These are phyloP conservation scores for Palloptera scutellata DNA, from an alignment of 2,888 invertebrate genomes.

Conservation along the genomic window DNA sequence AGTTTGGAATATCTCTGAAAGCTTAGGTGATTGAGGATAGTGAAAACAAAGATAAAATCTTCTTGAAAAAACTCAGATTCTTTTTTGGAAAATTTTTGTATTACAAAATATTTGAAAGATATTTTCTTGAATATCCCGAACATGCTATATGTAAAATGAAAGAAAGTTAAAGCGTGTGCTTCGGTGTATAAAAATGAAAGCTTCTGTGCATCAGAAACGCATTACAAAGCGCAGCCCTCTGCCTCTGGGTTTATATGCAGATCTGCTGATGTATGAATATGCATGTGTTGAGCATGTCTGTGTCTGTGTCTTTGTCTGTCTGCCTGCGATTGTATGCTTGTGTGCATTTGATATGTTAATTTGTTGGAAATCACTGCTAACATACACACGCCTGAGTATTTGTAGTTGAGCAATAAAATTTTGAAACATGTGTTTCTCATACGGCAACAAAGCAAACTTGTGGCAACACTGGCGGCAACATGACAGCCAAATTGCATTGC, in stretches of 20 bases:
- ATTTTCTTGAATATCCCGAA: too few relatives aligned
- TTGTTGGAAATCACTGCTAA: slow-evolving; percentile 20
- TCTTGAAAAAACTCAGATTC: too few relatives aligned
- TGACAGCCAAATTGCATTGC: slow-evolving; percentile 29
- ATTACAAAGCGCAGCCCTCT: too few relatives aligned
- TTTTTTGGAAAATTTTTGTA: too few relatives aligned
- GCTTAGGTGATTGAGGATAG: too few relatives aligned
- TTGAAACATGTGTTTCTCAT: too few relatives aligned
- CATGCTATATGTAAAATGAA: too few relatives aligned
- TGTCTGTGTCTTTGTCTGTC: not conserved
- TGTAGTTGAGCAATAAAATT: too few relatives aligned
- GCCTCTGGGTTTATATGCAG: not conserved
- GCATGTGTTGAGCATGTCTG: not conserved
- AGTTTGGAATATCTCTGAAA: too few relatives aligned
- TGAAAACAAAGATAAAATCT: too few relatives aligned
- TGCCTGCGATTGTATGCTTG: not conserved
- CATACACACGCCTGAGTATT: not conserved
- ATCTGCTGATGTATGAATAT: slow-evolving; percentile 12
- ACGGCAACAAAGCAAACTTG: not conserved
- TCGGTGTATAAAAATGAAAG: not conserved
- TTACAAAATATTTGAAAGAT: too few relatives aligned
- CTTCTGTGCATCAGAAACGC: not conserved
- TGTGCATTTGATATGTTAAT: slow-evolving; percentile 25
- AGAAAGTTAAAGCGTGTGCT: too few relatives aligned
- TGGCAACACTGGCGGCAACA: slow-evolving; percentile 20